A percentile compares a stretch with the other conserved stretches of the same genome.
These are phyloP conservation scores for Drosophila emarginata DNA, from an alignment of 2,888 invertebrate genomes.

Conservation along the genomic window DNA sequence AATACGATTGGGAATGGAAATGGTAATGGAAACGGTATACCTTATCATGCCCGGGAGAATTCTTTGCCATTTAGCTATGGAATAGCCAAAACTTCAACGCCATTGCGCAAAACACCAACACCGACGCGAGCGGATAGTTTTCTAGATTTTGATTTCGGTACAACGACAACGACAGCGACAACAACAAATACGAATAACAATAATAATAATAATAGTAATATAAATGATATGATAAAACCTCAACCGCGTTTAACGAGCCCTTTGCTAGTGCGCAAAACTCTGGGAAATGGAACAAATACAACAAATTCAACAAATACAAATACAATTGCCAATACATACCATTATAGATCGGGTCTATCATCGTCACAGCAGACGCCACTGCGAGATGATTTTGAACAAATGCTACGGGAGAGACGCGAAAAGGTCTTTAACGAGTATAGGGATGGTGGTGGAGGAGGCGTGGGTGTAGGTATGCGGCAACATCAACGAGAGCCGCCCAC, in stretches of 20 bases:
- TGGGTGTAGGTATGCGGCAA: conserved; percentile 2
- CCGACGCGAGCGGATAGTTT: conserved; percentile 69
- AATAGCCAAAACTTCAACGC: conserved; percentile 81
- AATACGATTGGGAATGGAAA: conserved; percentile 55
- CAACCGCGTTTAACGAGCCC: conserved; percentile 92
- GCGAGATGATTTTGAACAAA: conserved; percentile 82
- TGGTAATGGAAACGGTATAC: conserved; percentile 84
- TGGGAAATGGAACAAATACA: conserved; percentile 79
- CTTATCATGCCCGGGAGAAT: conserved; percentile 95
- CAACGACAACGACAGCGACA: conserved; percentile 17
- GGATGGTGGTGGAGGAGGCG: conserved; percentile 13
- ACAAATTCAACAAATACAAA: conserved; percentile 50
- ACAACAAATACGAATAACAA: conserved; percentile 16
- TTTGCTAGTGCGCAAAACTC: conserved; percentile 90
- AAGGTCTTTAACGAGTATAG: conserved; percentile 78
- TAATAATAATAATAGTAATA: conserved; percentile 33
- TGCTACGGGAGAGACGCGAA: conserved; percentile 82
- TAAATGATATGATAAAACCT: conserved; percentile 85
- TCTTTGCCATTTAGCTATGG: conserved; percentile 95
- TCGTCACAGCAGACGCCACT: conserved; percentile 68
- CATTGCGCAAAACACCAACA: conserved; percentile 73
- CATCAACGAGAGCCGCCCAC: conserved; percentile 58
- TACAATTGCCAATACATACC: conserved; percentile 74
- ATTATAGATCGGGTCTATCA: conserved; percentile 58
- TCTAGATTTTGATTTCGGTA: conserved; percentile 67